These are phyloP conservation scores for Pipistrellus pygmaeus DNA, from an alignment of 2,797 vertebrate genomes.

Conservation along the genomic window DNA sequence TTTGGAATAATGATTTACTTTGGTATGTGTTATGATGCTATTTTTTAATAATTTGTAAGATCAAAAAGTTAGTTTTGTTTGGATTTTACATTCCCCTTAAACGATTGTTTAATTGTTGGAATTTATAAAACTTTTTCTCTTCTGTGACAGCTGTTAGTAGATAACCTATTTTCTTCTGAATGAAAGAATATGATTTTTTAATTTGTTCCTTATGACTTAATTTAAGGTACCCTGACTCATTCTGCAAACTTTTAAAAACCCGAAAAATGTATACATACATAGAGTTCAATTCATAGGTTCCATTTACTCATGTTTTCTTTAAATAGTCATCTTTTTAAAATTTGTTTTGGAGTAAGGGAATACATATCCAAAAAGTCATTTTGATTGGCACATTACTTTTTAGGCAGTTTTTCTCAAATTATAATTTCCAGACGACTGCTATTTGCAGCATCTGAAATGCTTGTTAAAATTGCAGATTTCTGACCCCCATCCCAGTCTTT, in stretches of 20 bases:
- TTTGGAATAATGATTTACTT: slow-evolving; percentile 6
- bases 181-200: slow-evolving; percentile 41
- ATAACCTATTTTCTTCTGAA: slow-evolving; percentile 13
- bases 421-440: slow-evolving; percentile 59
- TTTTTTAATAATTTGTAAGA: slow-evolving; percentile 53
- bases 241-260: slow-evolving; percentile 29
- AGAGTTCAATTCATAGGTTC: slow-evolving; percentile 47
- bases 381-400: slow-evolving; percentile 67
- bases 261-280: neutral
- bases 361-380: slow-evolving; percentile 53
- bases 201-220: slow-evolving; percentile 1
- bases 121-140: neutral
- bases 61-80: neutral
- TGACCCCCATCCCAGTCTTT: slow-evolving; percentile 35
- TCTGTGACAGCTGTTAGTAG: neutral
- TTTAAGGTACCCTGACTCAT: slow-evolving; percentile 20
- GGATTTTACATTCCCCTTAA: neutral
- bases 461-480: slow-evolving; percentile 71
- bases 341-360: slow-evolving; percentile 41
- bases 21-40: neutral
- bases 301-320: slow-evolving; percentile 65
- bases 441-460: slow-evolving; percentile 31
- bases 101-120: slow-evolving; percentile 30
- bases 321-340: slow-evolving; percentile 57
- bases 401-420: slow-evolving; percentile 66